A percentile compares a stretch with the other conserved stretches of the same genome.
phyloP scores from a whole-genome alignment of 1,140 invertebrate genomes.

The Pectinophora gossypiella region DNA sequence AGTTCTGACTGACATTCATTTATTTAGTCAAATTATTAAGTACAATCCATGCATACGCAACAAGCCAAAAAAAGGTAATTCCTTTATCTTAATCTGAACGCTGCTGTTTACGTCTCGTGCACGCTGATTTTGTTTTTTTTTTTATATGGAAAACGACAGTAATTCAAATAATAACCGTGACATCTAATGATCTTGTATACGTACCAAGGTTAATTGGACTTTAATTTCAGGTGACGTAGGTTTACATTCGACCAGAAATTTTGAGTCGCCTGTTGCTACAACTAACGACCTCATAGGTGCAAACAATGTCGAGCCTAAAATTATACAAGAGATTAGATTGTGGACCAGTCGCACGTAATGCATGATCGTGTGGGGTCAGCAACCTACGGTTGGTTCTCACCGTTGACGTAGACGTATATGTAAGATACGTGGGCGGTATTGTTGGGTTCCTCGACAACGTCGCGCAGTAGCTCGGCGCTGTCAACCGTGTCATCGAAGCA shows the following conservation, averaged over 20 bases:
- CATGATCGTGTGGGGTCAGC: no score
- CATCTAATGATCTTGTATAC: no score
- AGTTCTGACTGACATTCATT: no score
- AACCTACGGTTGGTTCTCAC: constrained; percentile 67
- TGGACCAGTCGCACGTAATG: no score
- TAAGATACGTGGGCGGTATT: constrained; percentile 62
- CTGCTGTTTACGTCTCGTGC: no score
- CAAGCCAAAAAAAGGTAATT: no score
- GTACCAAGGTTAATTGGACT: constrained; percentile 73
- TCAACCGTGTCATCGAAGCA: constrained; percentile 67
- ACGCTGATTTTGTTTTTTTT: no score
- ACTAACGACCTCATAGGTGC: constrained; percentile 64
- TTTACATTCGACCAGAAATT: constrained; percentile 79
- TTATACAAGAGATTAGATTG: constrained; percentile 14
- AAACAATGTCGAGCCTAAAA: constrained; percentile 76
- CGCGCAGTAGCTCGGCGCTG: constrained; percentile 39
- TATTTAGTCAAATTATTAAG: no score
- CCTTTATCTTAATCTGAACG: no score
- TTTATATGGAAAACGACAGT: no score
- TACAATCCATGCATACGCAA: no score
- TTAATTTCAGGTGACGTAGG: constrained; percentile 80
- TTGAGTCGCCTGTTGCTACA: constrained; percentile 51
- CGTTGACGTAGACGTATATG: constrained; percentile 81
- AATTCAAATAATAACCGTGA: no score
- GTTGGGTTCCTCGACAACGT: constrained; percentile 57